Conservation (phyloP, 1,140 invertebrate genomes). For the Caenorhabditis tropicalis region DNA sequence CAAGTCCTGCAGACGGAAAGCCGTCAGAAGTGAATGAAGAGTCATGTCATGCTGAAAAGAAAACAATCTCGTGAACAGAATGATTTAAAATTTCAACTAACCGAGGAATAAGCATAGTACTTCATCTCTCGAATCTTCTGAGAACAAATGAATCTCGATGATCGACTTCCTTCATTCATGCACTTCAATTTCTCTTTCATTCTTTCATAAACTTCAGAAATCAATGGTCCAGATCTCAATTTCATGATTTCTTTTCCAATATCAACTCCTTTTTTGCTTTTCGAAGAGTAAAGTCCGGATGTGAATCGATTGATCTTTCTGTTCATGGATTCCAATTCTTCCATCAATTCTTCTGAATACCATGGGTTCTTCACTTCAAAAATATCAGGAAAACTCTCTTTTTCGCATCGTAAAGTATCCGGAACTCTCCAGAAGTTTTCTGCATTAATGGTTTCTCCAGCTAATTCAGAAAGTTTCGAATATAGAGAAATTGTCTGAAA, state of each 20-base stretch:
- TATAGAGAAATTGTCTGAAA: conserved; percentile 4
- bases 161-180: not conserved
- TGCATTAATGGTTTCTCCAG: not conserved
- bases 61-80: not conserved
- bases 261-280: not conserved
- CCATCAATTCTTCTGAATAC: not conserved
- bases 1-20: not conserved
- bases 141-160: not conserved
- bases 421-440: conserved; percentile 26
- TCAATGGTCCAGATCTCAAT: not conserved
- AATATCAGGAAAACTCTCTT: not conserved
- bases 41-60: conserved; percentile 35
- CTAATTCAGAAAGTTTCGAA: not conserved
- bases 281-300: not conserved
- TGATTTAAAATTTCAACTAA: not conserved
- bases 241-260: not conserved
- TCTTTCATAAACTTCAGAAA: not conserved
- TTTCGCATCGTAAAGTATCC: conserved; percentile 22
- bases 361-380: not conserved
- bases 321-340: not conserved
- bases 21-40: not conserved
- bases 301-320: conserved; percentile 17
- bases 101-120: conserved; percentile 48
- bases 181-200: not conserved
- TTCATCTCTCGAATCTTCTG: conserved; percentile 10